These are phyloP conservation scores for Hyperoodon ampullatus DNA, from an alignment of 2,113 vertebrate species.

Conservation along the genomic window DNA sequence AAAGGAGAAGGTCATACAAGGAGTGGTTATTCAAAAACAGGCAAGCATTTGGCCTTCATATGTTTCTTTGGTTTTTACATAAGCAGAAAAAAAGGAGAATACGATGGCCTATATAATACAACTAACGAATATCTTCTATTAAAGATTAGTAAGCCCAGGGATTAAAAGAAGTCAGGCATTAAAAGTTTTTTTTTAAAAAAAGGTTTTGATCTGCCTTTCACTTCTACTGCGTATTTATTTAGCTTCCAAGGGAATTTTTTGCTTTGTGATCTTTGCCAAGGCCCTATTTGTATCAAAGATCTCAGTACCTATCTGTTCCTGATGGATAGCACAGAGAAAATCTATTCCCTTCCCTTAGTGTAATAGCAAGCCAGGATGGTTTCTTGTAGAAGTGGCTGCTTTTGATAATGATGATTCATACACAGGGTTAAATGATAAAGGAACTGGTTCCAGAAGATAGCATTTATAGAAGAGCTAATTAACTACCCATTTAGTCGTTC, in stretches of 20 bases:
- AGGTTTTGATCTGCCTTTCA: neutral
- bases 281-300: neutral
- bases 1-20: neutral
- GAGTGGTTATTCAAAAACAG: neutral
- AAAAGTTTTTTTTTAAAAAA: neutral
- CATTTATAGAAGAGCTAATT: neutral
- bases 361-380: neutral
- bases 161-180: neutral
- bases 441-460: neutral
- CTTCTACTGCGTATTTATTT: neutral
- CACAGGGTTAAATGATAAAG: neutral
- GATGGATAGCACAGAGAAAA: neutral
- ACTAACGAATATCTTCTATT: neutral
- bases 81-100: neutral
- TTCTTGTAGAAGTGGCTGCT: neutral
- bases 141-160: neutral
- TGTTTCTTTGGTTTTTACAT: neutral
- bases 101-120: neutral
- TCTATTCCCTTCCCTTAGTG: neutral
- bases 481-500: neutral
- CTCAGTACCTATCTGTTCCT: neutral
- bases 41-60: neutral
- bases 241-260: neutral
- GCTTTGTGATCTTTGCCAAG: neutral
- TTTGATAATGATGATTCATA: neutral